phyloP scores from a whole-genome alignment of 2,888 invertebrate species.

The Luperina nickerlii region DNA sequence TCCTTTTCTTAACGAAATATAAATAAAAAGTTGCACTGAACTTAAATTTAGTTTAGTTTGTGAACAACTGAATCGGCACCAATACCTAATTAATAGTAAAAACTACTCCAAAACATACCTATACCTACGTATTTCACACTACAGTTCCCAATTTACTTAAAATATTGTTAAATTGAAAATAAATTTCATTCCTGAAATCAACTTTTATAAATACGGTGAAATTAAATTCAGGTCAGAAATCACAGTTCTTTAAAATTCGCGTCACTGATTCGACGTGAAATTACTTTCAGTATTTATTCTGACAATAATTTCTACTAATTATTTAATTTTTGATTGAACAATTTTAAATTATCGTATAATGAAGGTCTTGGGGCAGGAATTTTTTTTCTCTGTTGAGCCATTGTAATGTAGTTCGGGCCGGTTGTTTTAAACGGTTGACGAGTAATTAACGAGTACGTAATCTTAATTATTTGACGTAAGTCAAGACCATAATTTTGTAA shows the following conservation, averaged over 20 bases:
- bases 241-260: conserved; percentile 26
- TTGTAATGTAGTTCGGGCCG: not conserved
- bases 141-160: not conserved
- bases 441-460: too few species aligned
- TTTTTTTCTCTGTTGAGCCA: not conserved
- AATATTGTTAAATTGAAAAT: conserved; percentile 4
- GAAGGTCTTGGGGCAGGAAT: not conserved
- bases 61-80: too few species aligned
- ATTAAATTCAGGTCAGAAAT: conserved; percentile 14
- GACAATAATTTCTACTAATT: conserved; percentile 31
- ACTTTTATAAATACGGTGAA: conserved; percentile 9
- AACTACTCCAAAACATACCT: not conserved
- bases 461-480: too few species aligned
- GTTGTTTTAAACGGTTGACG: too few species aligned
- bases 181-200: conserved; percentile 19
- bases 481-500: too few species aligned
- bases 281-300: conserved; percentile 37
- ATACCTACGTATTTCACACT: not conserved
- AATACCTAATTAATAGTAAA: not conserved
- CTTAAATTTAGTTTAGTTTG: too few species aligned
- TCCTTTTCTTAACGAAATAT: too few species aligned
- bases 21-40: too few species aligned
- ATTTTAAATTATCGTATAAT: conserved; percentile 22
- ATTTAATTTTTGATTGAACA: conserved; percentile 2
- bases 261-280: conserved; percentile 20